Evolutionary conservation across 2,797 vertebrate species (phyloP), one percentile per base, ranked within the genome.

Genomic region (Helicolenus hilgendorfi): DNA sequence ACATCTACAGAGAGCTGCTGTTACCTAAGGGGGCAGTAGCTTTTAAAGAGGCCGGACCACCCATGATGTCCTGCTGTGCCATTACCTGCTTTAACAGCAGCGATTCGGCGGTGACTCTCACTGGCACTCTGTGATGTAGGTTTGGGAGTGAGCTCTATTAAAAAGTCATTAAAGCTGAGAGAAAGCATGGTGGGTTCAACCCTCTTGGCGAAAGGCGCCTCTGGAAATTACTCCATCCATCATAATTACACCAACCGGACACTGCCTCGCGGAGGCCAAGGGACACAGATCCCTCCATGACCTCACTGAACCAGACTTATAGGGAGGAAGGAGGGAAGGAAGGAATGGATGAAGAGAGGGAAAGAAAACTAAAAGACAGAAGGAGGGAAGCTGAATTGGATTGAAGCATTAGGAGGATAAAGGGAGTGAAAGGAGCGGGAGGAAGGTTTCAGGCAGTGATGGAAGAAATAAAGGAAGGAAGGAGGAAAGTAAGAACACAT

Each of bases 161-260:
- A 97, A 97, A 97, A 97, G 94, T 96, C 96, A 97, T 97, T 97
- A 97, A 96, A 93, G 92, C 94, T 86, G 65, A 93, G 89, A 94
- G 95, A 94, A 96, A 96, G 94, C 92, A 91, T 88, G 92, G 94
- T 94, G 91, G 94, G 91, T 94, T 92, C 89, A 93, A 95, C 87
- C 95, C 95, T 92, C 94, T 95, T 93, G 94, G 95, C 92, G 55
- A 94, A 95, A 96, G 94, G 92, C 92, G 91, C 95, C 93, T 89
- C 80, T 92, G 94, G 95, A 97, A 97, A 98, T 97, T 95, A 96
- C 95, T 92, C 96, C 93, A 98, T 98, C 97, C 95, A 96, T 97
- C 97, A 98, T 97, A 97, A 97, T 98, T 98, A 97, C 95, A 96
- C 93, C 93, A 93, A 92, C 93, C 53, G 96, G 94, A 93, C 94